A percentile compares a stretch with the other conserved stretches of the same genome.
phyloP scores from a whole-genome alignment of 1,140 invertebrate genomes.

The Brachionus plicatilis region DNA sequence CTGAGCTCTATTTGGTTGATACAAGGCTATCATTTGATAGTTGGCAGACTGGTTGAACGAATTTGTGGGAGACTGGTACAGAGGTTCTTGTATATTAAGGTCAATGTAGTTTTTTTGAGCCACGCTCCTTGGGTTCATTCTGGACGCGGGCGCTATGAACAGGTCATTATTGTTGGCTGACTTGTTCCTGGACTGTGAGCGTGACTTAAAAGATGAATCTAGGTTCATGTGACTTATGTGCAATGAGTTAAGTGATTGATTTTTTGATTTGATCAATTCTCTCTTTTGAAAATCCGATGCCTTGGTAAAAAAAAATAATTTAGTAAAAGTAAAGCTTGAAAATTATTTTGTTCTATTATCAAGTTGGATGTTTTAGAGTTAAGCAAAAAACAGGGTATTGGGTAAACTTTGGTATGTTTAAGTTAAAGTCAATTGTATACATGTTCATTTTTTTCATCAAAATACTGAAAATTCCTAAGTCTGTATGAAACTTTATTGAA shows the following conservation, averaged over 20 bases:
- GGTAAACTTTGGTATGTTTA: neutral
- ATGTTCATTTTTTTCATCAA: neutral
- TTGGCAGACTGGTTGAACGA: neutral
- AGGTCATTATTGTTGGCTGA: slow-evolving; percentile 10
- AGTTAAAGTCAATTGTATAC: neutral
- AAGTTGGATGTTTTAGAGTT: neutral
- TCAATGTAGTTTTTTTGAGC: slow-evolving; percentile 21
- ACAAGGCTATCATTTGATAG: neutral
- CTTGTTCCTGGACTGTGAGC: neutral
- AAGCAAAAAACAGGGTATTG: neutral
- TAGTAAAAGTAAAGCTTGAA: neutral
- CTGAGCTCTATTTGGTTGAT: neutral
- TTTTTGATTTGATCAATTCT: neutral
- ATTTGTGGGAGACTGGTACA: neutral
- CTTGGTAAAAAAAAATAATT: neutral
- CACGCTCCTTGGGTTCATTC: neutral
- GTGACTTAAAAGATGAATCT: neutral
- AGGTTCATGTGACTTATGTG: slow-evolving; percentile 10
- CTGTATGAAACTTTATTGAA: neutral
- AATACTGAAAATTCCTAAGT: slow-evolving; percentile 6
- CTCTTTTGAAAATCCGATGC: slow-evolving; percentile 12
- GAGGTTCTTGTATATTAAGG: neutral
- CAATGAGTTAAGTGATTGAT: neutral
- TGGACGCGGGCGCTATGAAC: neutral
- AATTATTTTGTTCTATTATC: neutral